Percentiles rank a stretch among this genome's conserved stretches.
Evolutionary conservation across 1,140 invertebrate genomes (phyloP).

Genomic region (Brachionus rubens): DNA sequence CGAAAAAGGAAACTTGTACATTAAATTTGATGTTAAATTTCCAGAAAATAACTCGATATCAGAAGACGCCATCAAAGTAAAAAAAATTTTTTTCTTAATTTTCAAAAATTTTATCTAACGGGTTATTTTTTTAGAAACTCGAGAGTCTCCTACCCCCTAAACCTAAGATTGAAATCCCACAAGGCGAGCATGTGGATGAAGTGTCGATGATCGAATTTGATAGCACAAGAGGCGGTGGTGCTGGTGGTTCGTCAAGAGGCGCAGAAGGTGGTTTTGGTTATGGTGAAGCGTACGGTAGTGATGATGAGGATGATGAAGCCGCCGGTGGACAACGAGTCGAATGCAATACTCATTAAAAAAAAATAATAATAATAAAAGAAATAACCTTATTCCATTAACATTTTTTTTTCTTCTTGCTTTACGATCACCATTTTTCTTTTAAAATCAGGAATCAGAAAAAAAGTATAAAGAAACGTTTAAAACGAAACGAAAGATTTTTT

Average conservation of each 20-base stretch:
- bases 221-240: background rate
- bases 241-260: background rate
- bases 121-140: conserved; percentile 32
- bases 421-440: no score
- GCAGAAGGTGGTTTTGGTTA: background rate
- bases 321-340: conserved; percentile 28
- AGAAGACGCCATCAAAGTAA: background rate
- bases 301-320: conserved; percentile 38
- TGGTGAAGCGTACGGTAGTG: background rate
- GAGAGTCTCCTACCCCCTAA: conserved; percentile 27
- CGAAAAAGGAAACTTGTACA: conserved; percentile 82
- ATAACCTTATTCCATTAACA: no score
- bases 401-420: no score
- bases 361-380: no score
- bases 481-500: no score
- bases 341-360: conserved; percentile 46
- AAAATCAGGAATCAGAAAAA: no score
- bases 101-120: background rate
- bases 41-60: conserved; percentile 71
- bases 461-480: no score
- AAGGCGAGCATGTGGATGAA: conserved; percentile 46
- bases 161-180: conserved; percentile 31
- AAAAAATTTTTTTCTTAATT: background rate
- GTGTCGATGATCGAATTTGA: conserved; percentile 45
- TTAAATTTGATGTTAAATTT: conserved; percentile 83